Evolutionary conservation across 1,140 invertebrate genomes (phyloP), one percentile per base, ranked within the genome.

Genomic region (Ctenoplectra terminalis): DNA sequence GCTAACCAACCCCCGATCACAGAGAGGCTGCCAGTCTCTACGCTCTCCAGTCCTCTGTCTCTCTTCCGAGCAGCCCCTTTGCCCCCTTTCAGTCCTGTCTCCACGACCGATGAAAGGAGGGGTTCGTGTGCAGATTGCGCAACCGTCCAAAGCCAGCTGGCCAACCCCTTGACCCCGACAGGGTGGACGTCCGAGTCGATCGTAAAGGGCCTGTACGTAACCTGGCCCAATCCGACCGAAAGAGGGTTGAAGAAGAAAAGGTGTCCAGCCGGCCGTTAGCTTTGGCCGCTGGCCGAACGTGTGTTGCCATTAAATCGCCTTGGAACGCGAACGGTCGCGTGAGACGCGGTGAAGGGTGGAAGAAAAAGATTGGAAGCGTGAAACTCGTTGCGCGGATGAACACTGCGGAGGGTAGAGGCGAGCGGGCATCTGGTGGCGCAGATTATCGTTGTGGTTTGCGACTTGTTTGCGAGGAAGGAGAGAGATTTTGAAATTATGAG

Each of bases 101-200:
- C 34, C 20, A 17, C 5, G 58, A 58, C 46, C 34, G 70, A 72
- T 73, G 69, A 87, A 85, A 76, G 85, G 79, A 85, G 83, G 84
- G 82, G 76, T 78, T 66, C 61, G 71, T 26, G 86, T 84, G 87
- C 88, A 88, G 87, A 90, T 88, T 90, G 88, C 88, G 89, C 87
- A 90, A 90, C 88, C 88, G 88, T 90, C 86, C 86, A 66, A 87
- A 76, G 88, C 82, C 88, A 90, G 88, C 88, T 90, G 88, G 86
- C 88, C 88, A 90, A 90, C 88, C 88, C 88, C 88, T 90, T 90
- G 88, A 89, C 88, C 88, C 82, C 82, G 82, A 69, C 85, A 83
- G 86, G 81, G 86, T 86, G 81, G 84, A 88, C 87, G 74, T 77
- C 66, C 56, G 61, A 77, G 46, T 50, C 43, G 63, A 74, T 87